Evolutionary conservation across 1,140 invertebrate species (phyloP), one percentile per base, ranked within the genome.

Genomic region (Brachionus sp.): DNA sequence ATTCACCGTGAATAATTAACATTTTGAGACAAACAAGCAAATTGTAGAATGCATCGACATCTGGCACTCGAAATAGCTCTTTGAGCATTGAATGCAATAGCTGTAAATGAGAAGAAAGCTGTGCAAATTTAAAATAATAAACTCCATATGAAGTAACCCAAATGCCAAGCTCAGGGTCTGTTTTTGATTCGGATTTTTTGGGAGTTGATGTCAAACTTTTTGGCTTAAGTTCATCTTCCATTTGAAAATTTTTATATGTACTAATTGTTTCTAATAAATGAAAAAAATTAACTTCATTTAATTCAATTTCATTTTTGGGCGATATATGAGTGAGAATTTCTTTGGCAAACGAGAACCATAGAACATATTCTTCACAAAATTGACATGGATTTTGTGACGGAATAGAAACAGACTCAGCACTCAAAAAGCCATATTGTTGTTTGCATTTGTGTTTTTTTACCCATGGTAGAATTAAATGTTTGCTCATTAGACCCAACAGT

Each of bases 11-110:
- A 1, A 99, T 90, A 80, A 95, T 93, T 85, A 98, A 91, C 53
- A 96, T 92, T 88, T 97, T 95, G 1, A 99, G 90, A 86, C 95
- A 97, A 86, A 94, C 93, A 39, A 98, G 90, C 87, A 98, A 92
- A 86, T 97, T 95, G 87, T 96, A 98, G 4, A 97, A 89, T 35
- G 97, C 94, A 88, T 98, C 96, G 0, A 95, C 93, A 85, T 96
- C 94, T 64, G 89, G 87, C 80, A 90, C 88, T 35, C 91, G 92
- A 57, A 93, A 92, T 46, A 97, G 89, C 88, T 96, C 94, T 92
- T 62, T 53, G 2, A 83, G 66, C 64, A 83, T 35, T 37, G 64
- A 73, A 68, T 83, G 62, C 3, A 83, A 53, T 7, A 73, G 10
- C 42, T 83, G 82, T 37, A 83, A 44, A 53, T 73, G 82, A 23